Percentiles rank a stretch among this genome's conserved stretches.
These are phyloP conservation scores for Taphrorychus bicolor DNA, from an alignment of 2,888 invertebrate genomes.

Conservation along the genomic window DNA sequence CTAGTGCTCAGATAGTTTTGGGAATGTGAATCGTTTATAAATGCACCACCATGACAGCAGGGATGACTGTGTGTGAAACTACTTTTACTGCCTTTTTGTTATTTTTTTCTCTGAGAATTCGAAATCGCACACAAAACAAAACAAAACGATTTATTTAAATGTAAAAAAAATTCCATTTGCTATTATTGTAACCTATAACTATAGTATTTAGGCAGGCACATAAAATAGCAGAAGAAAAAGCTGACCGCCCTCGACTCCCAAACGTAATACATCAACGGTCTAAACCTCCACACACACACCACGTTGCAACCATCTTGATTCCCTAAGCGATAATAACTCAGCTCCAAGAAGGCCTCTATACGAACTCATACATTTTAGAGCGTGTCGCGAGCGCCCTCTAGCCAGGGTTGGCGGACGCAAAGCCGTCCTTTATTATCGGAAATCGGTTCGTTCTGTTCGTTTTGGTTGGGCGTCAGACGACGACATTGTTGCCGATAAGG, in stretches of 20 bases:
- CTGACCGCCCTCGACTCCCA: background rate
- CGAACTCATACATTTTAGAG: conserved; percentile 2
- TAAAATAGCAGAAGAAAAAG: conserved; percentile 1
- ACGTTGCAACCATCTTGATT: conserved; percentile 8
- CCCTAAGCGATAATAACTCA: conserved; percentile 3
- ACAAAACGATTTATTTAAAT: too few relatives aligned
- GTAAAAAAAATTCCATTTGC: too few relatives aligned
- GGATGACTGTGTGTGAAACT: too few relatives aligned
- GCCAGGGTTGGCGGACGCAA: background rate
- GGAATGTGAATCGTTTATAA: too few relatives aligned
- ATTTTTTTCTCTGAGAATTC: too few relatives aligned
- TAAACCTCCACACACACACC: background rate
- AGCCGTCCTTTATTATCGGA: conserved; percentile 16
- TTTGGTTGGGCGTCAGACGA: background rate
- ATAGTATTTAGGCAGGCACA: too few relatives aligned
- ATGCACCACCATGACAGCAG: too few relatives aligned
- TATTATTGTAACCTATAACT: too few relatives aligned
- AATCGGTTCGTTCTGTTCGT: conserved; percentile 17
- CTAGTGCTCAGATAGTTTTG: too few relatives aligned
- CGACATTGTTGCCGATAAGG: background rate
- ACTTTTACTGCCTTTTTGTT: too few relatives aligned
- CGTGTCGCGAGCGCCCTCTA: conserved; percentile 10
- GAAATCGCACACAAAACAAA: too few relatives aligned
- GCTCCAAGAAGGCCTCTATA: conserved; percentile 1
- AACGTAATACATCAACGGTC: background rate